Evolutionary conservation across 1,140 invertebrate species (phyloP).

Genomic region (Saccostrea cuccullata): DNA sequence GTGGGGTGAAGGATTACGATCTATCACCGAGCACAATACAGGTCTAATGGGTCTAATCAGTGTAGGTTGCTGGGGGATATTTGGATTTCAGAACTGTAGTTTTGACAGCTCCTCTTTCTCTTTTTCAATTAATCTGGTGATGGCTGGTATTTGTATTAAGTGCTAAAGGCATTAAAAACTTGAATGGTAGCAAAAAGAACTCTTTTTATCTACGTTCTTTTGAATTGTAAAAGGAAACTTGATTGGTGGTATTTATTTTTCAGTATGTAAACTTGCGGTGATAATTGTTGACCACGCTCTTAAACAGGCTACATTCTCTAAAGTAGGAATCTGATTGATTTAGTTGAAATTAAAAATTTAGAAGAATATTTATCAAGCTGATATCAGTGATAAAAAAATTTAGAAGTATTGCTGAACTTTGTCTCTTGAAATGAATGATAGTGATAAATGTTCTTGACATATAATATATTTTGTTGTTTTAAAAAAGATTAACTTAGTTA

Average conservation of each 20-base stretch:
- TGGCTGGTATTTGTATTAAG: neutral
- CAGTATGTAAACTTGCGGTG: neutral
- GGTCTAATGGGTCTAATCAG: conserved; percentile 14
- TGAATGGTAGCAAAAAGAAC: neutral
- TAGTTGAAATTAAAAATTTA: too few relatives aligned
- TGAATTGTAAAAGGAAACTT: conserved; percentile 12
- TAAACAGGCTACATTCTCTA: too few relatives aligned
- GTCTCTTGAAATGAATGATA: too few relatives aligned
- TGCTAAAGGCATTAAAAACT: neutral
- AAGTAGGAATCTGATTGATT: too few relatives aligned
- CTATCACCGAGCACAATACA: conserved; percentile 17
- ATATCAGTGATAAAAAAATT: too few relatives aligned
- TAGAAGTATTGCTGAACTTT: too few relatives aligned
- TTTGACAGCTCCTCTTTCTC: neutral
- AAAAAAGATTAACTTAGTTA: too few relatives aligned
- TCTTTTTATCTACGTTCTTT: neutral
- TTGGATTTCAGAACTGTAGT: conserved; percentile 17
- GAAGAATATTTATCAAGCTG: too few relatives aligned
- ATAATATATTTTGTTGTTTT: too few relatives aligned
- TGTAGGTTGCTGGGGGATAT: neutral
- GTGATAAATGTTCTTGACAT: too few relatives aligned
- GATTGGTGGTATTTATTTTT: neutral
- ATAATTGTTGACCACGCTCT: neutral
- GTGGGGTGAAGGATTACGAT: neutral
- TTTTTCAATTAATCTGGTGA: neutral